phyloP scores from a whole-genome alignment of 2,888 invertebrate species.

The Perizoma flavofasciatum region DNA sequence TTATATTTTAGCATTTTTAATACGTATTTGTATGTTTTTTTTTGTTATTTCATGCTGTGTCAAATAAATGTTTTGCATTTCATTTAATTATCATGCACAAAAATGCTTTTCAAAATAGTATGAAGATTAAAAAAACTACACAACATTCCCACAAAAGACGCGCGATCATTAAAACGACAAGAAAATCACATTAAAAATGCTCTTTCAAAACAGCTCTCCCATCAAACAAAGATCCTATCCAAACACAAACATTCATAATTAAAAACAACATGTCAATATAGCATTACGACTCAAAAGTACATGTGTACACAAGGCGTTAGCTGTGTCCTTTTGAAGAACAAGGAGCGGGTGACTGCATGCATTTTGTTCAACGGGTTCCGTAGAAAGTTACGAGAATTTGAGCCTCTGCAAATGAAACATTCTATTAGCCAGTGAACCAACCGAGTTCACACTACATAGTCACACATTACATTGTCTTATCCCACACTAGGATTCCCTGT shows the following conservation, averaged over 20 bases:
- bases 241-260: slow-evolving; percentile 39
- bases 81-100: too few species aligned
- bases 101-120: too few species aligned
- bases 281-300: slow-evolving; percentile 21
- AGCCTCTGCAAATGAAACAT: too few species aligned
- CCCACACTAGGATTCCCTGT: too few species aligned
- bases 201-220: slow-evolving; percentile 23
- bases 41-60: too few species aligned
- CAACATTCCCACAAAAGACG: neutral
- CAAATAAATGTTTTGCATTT: too few species aligned
- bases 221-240: slow-evolving; percentile 26
- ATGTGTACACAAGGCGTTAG: slow-evolving; percentile 32
- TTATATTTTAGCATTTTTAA: too few species aligned
- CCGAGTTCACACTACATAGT: too few species aligned
- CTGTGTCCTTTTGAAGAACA: slow-evolving; percentile 27
- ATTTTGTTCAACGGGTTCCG: slow-evolving; percentile 11
- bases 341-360: slow-evolving; percentile 1
- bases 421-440: too few species aligned
- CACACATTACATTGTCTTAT: too few species aligned
- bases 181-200: slow-evolving; percentile 30
- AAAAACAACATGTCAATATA: slow-evolving; percentile 37
- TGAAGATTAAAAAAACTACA: too few species aligned
- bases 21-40: too few species aligned
- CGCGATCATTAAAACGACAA: slow-evolving; percentile 31
- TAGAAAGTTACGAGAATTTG: neutral